Evolutionary conservation across 2,113 vertebrate species (phyloP).

Genomic region (Pluvianellus socialis): DNA sequence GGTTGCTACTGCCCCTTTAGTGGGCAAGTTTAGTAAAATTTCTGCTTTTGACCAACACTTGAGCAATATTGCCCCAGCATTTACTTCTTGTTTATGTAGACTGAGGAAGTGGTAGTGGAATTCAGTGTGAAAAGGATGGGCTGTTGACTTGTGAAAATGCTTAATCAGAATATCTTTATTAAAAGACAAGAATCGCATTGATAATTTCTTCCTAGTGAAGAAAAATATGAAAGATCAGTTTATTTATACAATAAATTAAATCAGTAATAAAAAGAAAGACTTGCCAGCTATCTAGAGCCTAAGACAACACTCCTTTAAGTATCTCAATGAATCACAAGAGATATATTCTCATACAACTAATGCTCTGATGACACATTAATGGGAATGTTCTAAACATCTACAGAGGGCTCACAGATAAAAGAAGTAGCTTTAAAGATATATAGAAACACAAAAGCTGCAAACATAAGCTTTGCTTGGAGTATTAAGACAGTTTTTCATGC

Average conservation of each 20-base stretch:
- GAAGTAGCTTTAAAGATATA: not conserved
- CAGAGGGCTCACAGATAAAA: not conserved
- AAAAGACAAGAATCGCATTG: not conserved
- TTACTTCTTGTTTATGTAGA: not conserved
- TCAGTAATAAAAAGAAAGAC: not conserved
- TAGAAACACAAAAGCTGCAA: slow-evolving; percentile 2
- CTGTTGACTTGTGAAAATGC: not conserved
- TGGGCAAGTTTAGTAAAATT: not conserved
- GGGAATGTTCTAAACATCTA: not conserved
- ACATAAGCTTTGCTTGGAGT: slow-evolving; percentile 2
- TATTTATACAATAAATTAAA: not conserved
- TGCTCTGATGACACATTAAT: not conserved
- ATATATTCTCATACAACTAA: not conserved
- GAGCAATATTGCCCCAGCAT: not conserved
- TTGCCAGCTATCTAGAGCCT: not conserved
- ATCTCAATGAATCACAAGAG: not conserved
- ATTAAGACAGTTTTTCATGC: slow-evolving; percentile 53
- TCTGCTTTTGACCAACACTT: not conserved
- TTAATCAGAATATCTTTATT: not conserved
- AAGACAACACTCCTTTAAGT: not conserved
- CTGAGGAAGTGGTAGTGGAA: not conserved
- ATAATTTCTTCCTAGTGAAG: not conserved
- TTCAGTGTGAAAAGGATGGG: not conserved
- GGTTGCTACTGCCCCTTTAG: not conserved
- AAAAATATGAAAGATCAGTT: not conserved